Percentiles rank a stretch among this genome's conserved stretches.
phyloP scores from a whole-genome alignment of 1,140 invertebrate species.

The Drosophila mojavensis region DNA sequence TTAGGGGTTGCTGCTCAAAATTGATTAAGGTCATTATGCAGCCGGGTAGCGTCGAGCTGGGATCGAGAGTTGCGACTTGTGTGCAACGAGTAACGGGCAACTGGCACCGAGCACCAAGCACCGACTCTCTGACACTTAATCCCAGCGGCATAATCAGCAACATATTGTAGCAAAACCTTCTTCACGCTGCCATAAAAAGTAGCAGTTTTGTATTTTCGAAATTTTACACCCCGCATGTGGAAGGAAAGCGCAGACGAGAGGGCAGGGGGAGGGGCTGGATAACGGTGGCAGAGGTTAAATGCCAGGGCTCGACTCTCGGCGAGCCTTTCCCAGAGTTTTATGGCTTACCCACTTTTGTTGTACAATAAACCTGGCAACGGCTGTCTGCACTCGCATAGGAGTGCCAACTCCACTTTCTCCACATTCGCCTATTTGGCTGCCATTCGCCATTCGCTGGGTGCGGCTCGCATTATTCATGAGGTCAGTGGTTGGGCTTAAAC shows the following conservation, averaged over 20 bases:
- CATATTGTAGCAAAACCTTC: slow-evolving; percentile 80
- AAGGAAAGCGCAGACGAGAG: background rate
- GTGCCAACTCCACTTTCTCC: slow-evolving; percentile 39
- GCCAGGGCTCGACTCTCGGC: slow-evolving; percentile 26
- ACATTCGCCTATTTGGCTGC: slow-evolving; percentile 5
- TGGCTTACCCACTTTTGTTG: slow-evolving; percentile 77
- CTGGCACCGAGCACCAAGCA: slow-evolving; percentile 12
- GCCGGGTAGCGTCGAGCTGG: slow-evolving; percentile 49
- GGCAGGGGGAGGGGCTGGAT: background rate
- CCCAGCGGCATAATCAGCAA: slow-evolving; percentile 82
- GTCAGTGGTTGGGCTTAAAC: slow-evolving; percentile 18
- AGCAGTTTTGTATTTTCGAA: slow-evolving; percentile 65
- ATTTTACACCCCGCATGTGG: slow-evolving; percentile 57
- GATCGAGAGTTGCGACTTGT: slow-evolving; percentile 10
- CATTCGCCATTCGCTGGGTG: slow-evolving; percentile 26
- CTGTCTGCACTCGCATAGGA: slow-evolving; percentile 68
- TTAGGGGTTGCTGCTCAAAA: slow-evolving; percentile 52
- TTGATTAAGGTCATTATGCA: slow-evolving; percentile 83
- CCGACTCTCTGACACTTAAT: slow-evolving; percentile 71
- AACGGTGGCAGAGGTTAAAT: slow-evolving; percentile 55
- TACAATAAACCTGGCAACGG: slow-evolving; percentile 62
- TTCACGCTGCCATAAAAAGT: slow-evolving; percentile 58
- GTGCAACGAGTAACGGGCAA: background rate
- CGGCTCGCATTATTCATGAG: slow-evolving; percentile 53
- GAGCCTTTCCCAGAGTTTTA: slow-evolving; percentile 48